These are phyloP conservation scores for Brachirus orientalis DNA, from an alignment of 2,113 vertebrate species.

Conservation along the genomic window DNA sequence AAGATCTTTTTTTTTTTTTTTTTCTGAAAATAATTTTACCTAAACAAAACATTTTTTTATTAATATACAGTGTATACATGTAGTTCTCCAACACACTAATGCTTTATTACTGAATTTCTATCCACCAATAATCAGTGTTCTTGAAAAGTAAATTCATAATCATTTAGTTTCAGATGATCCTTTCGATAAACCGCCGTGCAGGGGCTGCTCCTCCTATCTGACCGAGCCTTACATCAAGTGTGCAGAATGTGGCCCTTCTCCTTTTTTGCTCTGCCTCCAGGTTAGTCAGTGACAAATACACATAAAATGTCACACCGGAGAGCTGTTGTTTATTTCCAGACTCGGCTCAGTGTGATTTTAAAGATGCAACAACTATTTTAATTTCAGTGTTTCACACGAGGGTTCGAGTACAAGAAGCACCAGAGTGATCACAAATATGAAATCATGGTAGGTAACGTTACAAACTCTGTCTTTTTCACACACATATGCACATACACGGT, in stretches of 20 bases:
- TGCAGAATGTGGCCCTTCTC: constrained; percentile 94
- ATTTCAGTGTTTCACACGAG: constrained; percentile 92
- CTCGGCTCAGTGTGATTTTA: background rate
- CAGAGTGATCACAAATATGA: constrained; percentile 97
- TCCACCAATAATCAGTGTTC: too few relatives aligned
- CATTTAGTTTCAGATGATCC: constrained; percentile 84
- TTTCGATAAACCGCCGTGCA: constrained; percentile 93
- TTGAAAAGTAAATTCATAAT: too few relatives aligned
- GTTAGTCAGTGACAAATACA: constrained; percentile 60
- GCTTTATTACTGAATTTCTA: too few relatives aligned
- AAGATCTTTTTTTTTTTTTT: too few relatives aligned
- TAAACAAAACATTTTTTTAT: too few relatives aligned
- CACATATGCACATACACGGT: background rate
- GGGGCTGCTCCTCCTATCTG: constrained; percentile 93
- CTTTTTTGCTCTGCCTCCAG: constrained; percentile 95
- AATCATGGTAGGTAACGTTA: constrained; percentile 92
- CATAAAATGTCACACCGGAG: background rate
- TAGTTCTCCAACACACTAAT: too few relatives aligned
- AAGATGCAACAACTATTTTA: too few relatives aligned
- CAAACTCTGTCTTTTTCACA: background rate
- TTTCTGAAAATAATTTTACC: too few relatives aligned
- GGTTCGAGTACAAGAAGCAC: constrained; percentile 97
- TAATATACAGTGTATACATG: too few relatives aligned
- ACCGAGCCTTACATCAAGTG: constrained; percentile 97
- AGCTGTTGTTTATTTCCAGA: too few relatives aligned